phyloP scores from a whole-genome alignment of 2,888 invertebrate genomes.

The Therioaphis trifolii region DNA sequence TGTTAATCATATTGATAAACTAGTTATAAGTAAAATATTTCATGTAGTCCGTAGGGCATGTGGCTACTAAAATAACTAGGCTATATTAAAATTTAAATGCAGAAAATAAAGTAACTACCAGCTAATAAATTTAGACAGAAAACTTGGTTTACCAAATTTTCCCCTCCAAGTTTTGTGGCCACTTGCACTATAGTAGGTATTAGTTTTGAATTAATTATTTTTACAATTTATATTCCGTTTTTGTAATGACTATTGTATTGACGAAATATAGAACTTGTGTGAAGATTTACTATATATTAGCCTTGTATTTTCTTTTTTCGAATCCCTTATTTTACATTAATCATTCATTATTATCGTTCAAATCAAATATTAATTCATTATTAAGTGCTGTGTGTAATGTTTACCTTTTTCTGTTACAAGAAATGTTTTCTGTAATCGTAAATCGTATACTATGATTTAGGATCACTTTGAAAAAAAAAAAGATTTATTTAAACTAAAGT shows the following conservation, averaged over 20 bases:
- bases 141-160: constrained; percentile 60
- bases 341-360: too few relatives aligned
- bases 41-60: constrained; percentile 52
- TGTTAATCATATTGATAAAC: constrained; percentile 51
- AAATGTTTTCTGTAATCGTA: too few relatives aligned
- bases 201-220: constrained; percentile 62
- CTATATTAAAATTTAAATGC: constrained; percentile 46
- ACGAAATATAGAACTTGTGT: constrained; percentile 62
- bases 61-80: constrained; percentile 52
- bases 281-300: constrained; percentile 55
- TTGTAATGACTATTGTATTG: constrained; percentile 62
- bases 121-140: constrained; percentile 36
- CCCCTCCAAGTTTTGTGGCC: constrained; percentile 49
- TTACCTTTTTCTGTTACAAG: too few relatives aligned
- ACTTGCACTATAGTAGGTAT: constrained; percentile 53
- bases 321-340: neutral
- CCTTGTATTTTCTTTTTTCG: neutral
- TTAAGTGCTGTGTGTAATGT: too few relatives aligned
- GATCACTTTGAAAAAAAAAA: too few relatives aligned
- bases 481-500: too few relatives aligned
- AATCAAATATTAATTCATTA: too few relatives aligned
- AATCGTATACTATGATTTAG: too few relatives aligned
- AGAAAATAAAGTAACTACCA: constrained; percentile 29
- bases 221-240: constrained; percentile 63
- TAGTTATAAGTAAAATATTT: constrained; percentile 52